A percentile compares a stretch with the other conserved stretches of the same genome.
Conservation (phyloP, 2,113 vertebrate genomes). For the Xenopus tropicalis region UCB_Xtro_10.0 CM004451.2:15708001-15708500, state of each 20-base stretch:
- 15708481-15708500: too few species aligned
- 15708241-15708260: slow-evolving; percentile 45
- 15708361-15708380: background rate
- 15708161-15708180: background rate
- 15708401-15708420: too few species aligned
- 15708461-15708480: too few species aligned
- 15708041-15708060: too few species aligned
- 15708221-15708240: slow-evolving; percentile 41
- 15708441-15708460: too few species aligned
- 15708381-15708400: slow-evolving; percentile 13
- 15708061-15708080: too few species aligned
- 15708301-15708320: slow-evolving; percentile 30
- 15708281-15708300: slow-evolving; percentile 48
- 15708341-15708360: slow-evolving; percentile 48
- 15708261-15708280: slow-evolving; percentile 58
- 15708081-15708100: too few species aligned
- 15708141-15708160: background rate
- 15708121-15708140: too few species aligned
- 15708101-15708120: too few species aligned
- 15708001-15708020: too few species aligned
- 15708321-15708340: slow-evolving; percentile 39
- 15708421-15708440: too few species aligned
- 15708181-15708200: slow-evolving; percentile 1
- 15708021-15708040: too few species aligned
- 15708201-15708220: background rate